These are phyloP conservation scores for Hemithea aestivaria DNA, from an alignment of 2,888 invertebrate species.

Conservation along the genomic window DNA sequence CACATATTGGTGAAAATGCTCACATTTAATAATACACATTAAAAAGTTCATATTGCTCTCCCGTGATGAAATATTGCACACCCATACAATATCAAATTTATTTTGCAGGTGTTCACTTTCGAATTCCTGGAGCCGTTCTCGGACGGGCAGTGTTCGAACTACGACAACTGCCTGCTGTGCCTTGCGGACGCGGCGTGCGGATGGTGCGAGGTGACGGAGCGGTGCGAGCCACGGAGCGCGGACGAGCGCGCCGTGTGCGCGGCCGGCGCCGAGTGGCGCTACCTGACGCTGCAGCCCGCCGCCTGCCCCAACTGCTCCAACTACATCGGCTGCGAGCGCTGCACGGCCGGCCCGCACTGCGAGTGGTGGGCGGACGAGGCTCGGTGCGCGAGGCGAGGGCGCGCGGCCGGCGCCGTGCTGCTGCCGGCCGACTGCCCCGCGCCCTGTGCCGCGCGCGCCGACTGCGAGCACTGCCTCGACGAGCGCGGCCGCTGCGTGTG, in stretches of 20 bases:
- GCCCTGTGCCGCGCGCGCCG: slow-evolving; percentile 87
- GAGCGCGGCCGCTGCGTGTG: slow-evolving; percentile 94
- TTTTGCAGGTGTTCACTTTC: slow-evolving; percentile 87
- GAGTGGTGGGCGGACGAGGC: slow-evolving; percentile 97
- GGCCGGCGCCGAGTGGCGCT: slow-evolving; percentile 83
- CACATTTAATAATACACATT: too few species aligned
- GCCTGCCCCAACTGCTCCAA: slow-evolving; percentile 94
- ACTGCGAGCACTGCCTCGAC: slow-evolving; percentile 90
- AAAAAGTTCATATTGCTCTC: too few species aligned
- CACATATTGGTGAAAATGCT: neutral
- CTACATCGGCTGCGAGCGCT: slow-evolving; percentile 92
- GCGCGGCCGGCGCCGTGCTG: slow-evolving; percentile 83
- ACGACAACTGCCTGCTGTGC: slow-evolving; percentile 92
- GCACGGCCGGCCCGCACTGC: slow-evolving; percentile 87
- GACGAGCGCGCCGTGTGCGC: slow-evolving; percentile 83
- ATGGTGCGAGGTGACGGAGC: slow-evolving; percentile 91
- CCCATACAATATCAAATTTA: too few species aligned
- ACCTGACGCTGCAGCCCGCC: slow-evolving; percentile 88
- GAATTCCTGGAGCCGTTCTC: slow-evolving; percentile 94
- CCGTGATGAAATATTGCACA: too few species aligned
- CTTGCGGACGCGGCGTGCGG: slow-evolving; percentile 93
- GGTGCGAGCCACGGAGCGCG: slow-evolving; percentile 83
- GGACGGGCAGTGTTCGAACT: slow-evolving; percentile 86
- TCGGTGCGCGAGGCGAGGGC: slow-evolving; percentile 89
- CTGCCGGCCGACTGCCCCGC: slow-evolving; percentile 84